Evolutionary conservation across 2,797 vertebrate species (phyloP), one percentile per base, ranked within the genome.

Genomic region (Myoxocephalus aenaeus): DNA sequence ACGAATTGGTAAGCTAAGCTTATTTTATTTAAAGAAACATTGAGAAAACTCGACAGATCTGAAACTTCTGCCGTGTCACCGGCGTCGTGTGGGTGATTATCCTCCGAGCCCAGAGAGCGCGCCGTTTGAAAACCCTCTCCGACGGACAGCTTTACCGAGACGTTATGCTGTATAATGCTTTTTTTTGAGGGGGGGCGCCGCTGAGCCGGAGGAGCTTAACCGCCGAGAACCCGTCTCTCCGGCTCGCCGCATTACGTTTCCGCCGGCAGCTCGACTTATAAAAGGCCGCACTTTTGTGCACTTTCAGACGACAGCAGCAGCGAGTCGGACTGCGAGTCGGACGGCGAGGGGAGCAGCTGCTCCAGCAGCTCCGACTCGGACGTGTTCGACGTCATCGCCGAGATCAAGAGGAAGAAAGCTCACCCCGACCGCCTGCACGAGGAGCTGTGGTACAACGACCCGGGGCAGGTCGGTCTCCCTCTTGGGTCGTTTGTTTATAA

Each of bases 391-490:
- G 98, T 99, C 86, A 99, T 99, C 9, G 98, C 97, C 1, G 98
- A 99, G 94, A 99, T 99, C 88, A 99, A 99, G 85, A 95, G 98
- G 65, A 99, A 98, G 83, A 99, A 99, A 86, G 97, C 98, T 58
- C 98, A 99, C 42, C 98, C 98, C 0, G 97, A 99, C 92, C 97
- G 98, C 2, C 97, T 99, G 48, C 98, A 99, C 0, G 97, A 99
- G 70, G 98, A 99, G 80, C 95, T 99, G 50, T 99, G 98, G 98
- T 99, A 99, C 95, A 99, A 99, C 27, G 98, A 99, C 92, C 96
- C 96, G 0, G 98, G 98, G 73, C 98, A 99, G 98, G 98, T 99
- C 0, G 1, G 88, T 72, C 34, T n/a, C 14, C 7, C 12, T 42
- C 40, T 32, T 1, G 32, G 32, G 32, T 32, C 32, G 32, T 32